Evolutionary conservation across 2,797 vertebrate species (phyloP).

Genomic region (Molossus alvarezi): DNA sequence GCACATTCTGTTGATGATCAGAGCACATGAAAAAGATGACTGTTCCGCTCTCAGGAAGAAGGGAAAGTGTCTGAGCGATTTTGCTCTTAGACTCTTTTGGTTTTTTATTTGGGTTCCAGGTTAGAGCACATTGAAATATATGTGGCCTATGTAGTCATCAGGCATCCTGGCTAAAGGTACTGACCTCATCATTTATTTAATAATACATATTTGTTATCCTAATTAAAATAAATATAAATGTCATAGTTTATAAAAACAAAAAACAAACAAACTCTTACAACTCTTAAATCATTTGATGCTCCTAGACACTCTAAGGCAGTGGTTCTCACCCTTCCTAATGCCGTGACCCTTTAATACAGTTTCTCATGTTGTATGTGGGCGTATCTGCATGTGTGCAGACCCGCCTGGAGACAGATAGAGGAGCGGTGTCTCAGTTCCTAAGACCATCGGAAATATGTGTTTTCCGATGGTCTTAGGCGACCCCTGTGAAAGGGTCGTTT

Average conservation of each 20-base stretch:
- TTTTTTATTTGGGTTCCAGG: conserved; percentile 62
- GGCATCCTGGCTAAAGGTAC: conserved; percentile 3
- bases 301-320: no score
- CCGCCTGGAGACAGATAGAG: no score
- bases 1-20: not conserved
- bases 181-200: not conserved
- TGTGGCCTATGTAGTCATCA: conserved; percentile 3
- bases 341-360: no score
- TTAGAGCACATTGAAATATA: not conserved
- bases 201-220: conserved; percentile 36
- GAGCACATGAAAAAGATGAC: not conserved
- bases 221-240: conserved; percentile 46
- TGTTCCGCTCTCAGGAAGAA: not conserved
- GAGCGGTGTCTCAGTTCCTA: no score
- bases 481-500: no score
- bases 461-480: no score
- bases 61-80: not conserved
- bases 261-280: not conserved
- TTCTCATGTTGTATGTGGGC: no score
- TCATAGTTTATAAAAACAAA: not conserved
- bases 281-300: not conserved
- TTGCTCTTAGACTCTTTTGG: conserved; percentile 9
- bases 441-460: no score
- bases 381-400: no score
- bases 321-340: no score